Conservation (phyloP, 2,888 invertebrate genomes). For the Plagiodera versicolora region DNA sequence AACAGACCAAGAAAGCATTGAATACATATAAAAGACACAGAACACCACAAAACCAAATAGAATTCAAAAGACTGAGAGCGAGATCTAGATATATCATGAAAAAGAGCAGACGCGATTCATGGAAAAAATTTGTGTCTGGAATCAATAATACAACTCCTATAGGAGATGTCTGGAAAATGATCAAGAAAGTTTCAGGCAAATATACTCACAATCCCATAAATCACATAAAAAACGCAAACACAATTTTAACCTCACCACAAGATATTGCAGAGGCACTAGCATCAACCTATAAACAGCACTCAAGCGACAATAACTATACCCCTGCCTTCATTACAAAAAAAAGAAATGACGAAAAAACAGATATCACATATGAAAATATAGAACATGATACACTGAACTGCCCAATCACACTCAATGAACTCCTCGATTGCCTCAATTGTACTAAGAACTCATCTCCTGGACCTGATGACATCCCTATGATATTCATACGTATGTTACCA, state of each 20-base stretch:
- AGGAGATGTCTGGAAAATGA: background rate
- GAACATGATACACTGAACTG: background rate
- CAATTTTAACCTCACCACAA: conserved; percentile 7
- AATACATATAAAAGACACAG: conserved; percentile 6
- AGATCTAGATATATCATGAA: background rate
- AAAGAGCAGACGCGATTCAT: background rate
- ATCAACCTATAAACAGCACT: conserved; percentile 2
- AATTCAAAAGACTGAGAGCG: background rate
- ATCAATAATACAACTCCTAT: background rate
- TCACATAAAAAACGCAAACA: background rate
- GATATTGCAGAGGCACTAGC: background rate
- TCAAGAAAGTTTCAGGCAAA: conserved; percentile 1
- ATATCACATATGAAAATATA: background rate
- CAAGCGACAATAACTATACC: background rate
- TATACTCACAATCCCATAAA: background rate
- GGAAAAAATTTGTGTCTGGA: background rate
- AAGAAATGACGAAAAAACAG: background rate
- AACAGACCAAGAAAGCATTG: conserved; percentile 1
- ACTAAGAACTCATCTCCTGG: conserved; percentile 1
- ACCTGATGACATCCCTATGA: background rate
- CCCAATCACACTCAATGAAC: background rate
- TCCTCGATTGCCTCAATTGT: background rate
- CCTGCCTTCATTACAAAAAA: background rate
- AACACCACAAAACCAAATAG: conserved; percentile 4
- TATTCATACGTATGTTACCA: background rate